These are phyloP conservation scores for Scolanthus callimorphus DNA, from an alignment of 92 coral and sea anemone species.

Conservation along the genomic window DNA sequence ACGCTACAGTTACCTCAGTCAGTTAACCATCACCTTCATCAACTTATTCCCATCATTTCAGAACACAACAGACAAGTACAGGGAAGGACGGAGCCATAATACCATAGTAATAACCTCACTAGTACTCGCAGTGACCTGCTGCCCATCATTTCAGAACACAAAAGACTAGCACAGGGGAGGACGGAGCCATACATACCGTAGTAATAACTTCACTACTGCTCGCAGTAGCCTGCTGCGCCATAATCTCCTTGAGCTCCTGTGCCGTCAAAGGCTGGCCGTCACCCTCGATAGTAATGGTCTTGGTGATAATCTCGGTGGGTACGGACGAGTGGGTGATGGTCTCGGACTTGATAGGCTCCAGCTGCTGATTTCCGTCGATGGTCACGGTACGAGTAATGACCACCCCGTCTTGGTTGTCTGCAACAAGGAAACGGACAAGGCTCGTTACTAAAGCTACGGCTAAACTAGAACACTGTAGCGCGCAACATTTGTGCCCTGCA, in stretches of 20 bases:
- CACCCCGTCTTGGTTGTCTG: constrained; percentile 40
- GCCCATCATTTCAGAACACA: no score
- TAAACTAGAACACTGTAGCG: no score
- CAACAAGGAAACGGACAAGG: neutral
- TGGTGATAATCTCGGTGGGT: constrained; percentile 95
- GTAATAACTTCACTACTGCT: constrained; percentile 72
- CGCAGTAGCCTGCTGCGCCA: constrained; percentile 78
- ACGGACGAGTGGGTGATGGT: constrained; percentile 76
- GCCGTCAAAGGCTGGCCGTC: constrained; percentile 98
- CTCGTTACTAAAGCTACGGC: no score
- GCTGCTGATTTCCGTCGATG: constrained; percentile 69
- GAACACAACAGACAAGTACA: no score
- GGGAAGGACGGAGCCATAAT: no score
- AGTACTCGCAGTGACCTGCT: constrained; percentile 58
- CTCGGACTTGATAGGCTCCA: constrained; percentile 72
- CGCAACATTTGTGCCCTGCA: no score
- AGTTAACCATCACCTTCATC: no score
- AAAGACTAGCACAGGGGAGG: no score
- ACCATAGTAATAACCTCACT: constrained; percentile 86
- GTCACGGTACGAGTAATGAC: constrained; percentile 85
- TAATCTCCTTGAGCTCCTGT: constrained; percentile 86
- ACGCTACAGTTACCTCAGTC: no score
- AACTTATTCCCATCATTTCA: no score
- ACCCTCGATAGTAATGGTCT: constrained; percentile 98
- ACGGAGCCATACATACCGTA: constrained; percentile 77